Evolutionary conservation across 2,888 invertebrate genomes (phyloP), one percentile per base, ranked within the genome.

Genomic region (Zygothrica quintamaculata): DNA sequence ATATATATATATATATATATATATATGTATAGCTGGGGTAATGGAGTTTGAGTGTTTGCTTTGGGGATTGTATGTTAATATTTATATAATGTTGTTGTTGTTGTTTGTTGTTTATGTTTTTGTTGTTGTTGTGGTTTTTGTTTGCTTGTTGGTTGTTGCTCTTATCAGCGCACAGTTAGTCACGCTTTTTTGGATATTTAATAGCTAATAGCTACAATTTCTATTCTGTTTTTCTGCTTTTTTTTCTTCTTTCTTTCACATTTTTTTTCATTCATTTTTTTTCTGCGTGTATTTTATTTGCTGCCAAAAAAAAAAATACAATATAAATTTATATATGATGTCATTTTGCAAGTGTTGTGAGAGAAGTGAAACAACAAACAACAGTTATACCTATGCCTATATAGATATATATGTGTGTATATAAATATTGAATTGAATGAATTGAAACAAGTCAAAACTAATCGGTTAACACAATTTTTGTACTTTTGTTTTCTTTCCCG

Each of bases 341-440:
- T 79, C 78, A 81, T 79, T 85, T 77, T 79, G 82, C 78, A 77
- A 79, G 78, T 85, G 72, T 71, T 85, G 67, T 81, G 72, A 79
- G 39, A 52, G 39, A 13, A 11, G 25, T 51, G 22, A 60, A 26
- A 15, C 31, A 68, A 51, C 15, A 11, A 22, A 53, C 53, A 22
- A 29, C 18, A 25, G 42, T 31, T 11, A 29, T 26, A 61, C 52
- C 16, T 15, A 37, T 46, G n/a, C n/a, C n/a, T n/a, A n/a, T n/a
- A n/a, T n/a, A n/a, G n/a, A n/a, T n/a, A n/a, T n/a, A n/a, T n/a
- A n/a, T n/a, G n/a, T n/a, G n/a, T n/a, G n/a, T n/a, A n/a, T n/a
- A n/a, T n/a, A n/a, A n/a, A n/a, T n/a, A n/a, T n/a, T n/a, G n/a
- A n/a, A n/a, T n/a, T n/a, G 55, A 44, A 42, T 59, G 44, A 46